Conservation (phyloP, 2,888 invertebrate species). For the Sylvicola cinctus region DNA sequence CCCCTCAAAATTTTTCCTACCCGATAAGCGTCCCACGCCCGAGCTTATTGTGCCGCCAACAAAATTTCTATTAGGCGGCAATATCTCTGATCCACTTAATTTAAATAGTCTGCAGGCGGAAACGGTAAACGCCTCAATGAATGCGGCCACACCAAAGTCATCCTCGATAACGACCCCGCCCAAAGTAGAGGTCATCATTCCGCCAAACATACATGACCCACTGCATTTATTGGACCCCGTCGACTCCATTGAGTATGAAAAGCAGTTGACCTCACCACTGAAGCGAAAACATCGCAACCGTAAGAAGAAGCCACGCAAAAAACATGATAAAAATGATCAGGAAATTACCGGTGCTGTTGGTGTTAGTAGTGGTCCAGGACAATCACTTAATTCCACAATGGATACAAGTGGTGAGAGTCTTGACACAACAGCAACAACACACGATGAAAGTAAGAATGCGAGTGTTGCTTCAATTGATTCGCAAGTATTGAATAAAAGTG, state of each 20-base stretch:
- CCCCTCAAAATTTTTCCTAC: slow-evolving; percentile 56
- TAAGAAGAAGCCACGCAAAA: slow-evolving; percentile 35
- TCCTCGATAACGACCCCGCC: slow-evolving; percentile 41
- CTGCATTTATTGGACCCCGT: slow-evolving; percentile 64
- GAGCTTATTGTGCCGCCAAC: slow-evolving; percentile 69
- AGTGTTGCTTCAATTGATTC: too few relatives aligned
- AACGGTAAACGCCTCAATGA: slow-evolving; percentile 55
- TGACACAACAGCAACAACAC: not conserved
- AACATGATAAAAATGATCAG: not conserved
- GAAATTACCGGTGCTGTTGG: too few relatives aligned
- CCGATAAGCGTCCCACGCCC: slow-evolving; percentile 45
- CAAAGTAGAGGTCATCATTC: slow-evolving; percentile 79
- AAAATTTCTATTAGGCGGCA: slow-evolving; percentile 84
- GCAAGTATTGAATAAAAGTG: too few relatives aligned
- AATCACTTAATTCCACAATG: too few relatives aligned
- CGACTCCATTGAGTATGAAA: slow-evolving; percentile 65
- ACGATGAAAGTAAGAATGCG: too few relatives aligned
- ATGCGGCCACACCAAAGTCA: slow-evolving; percentile 79
- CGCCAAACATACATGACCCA: slow-evolving; percentile 82
- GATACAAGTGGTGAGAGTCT: too few relatives aligned
- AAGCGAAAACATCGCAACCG: slow-evolving; percentile 38
- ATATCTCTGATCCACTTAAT: slow-evolving; percentile 87
- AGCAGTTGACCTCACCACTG: slow-evolving; percentile 49
- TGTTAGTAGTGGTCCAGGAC: too few relatives aligned
- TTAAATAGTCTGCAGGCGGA: slow-evolving; percentile 76